A percentile compares a stretch with the other conserved stretches of the same genome.
These are phyloP conservation scores for Prinia subflava DNA, from an alignment of 2,113 vertebrate genomes.

Conservation along the genomic window DNA sequence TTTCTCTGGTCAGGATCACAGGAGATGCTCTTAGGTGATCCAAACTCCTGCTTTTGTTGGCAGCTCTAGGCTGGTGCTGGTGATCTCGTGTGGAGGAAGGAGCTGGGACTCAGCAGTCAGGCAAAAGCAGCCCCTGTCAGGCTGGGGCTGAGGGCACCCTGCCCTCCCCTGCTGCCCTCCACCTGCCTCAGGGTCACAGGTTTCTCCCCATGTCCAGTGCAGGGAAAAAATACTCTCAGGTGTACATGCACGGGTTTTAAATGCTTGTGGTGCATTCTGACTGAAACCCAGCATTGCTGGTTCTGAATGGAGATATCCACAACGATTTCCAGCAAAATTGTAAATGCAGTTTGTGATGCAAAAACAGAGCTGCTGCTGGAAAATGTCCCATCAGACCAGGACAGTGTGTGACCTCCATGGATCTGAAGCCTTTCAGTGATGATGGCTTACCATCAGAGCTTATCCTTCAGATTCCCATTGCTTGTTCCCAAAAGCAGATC, in stretches of 20 bases:
- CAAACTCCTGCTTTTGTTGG: neutral
- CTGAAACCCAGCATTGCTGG: neutral
- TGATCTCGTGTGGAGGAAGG: neutral
- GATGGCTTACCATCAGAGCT: neutral
- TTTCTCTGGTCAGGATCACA: neutral
- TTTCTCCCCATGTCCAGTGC: neutral
- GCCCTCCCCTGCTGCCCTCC: neutral
- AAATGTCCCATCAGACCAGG: neutral
- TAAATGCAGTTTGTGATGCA: too few species aligned
- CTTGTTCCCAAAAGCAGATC: neutral
- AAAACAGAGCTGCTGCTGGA: neutral
- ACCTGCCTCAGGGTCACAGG: neutral
- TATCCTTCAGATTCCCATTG: neutral
- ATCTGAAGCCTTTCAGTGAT: neutral
- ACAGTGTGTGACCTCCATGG: accelerated
- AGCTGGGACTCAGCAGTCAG: neutral
- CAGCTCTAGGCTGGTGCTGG: neutral
- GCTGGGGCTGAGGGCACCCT: neutral
- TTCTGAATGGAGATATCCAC: neutral
- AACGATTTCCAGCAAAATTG: neutral
- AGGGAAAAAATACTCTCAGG: neutral
- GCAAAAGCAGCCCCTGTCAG: neutral
- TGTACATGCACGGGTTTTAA: neutral
- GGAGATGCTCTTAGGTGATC: neutral
- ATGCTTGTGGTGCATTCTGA: neutral